Evolutionary conservation across 2,888 invertebrate genomes (phyloP).

Genomic region (Thyatira batis): DNA sequence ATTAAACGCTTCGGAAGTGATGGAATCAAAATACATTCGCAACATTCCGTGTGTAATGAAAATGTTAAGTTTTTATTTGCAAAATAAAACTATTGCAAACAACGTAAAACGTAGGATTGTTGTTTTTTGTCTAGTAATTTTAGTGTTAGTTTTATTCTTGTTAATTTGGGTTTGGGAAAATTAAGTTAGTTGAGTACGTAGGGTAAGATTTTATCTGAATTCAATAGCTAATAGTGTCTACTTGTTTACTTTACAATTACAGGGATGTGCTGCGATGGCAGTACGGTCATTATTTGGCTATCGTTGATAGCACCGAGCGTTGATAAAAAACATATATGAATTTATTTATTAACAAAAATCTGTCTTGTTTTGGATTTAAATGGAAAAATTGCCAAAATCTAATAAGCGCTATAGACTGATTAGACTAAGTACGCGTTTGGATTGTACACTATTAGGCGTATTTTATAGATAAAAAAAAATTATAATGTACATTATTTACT

Average conservation of each 20-base stretch:
- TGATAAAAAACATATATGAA: conserved; percentile 58
- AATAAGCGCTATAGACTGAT: conserved; percentile 82
- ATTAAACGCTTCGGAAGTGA: conserved; percentile 45
- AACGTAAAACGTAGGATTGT: conserved; percentile 71
- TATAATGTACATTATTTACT: conserved; percentile 76
- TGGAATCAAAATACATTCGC: conserved; percentile 64
- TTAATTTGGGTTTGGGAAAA: conserved; percentile 81
- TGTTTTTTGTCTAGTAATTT: conserved; percentile 77
- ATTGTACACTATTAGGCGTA: conserved; percentile 82
- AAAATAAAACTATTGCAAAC: conserved; percentile 60
- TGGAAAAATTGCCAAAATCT: conserved; percentile 72
- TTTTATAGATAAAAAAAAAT: conserved; percentile 70
- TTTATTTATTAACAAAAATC: conserved; percentile 57
- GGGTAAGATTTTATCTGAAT: conserved; percentile 79
- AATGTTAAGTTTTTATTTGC: conserved; percentile 81
- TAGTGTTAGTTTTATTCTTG: conserved; percentile 75
- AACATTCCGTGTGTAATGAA: conserved; percentile 70
- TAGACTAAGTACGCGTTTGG: conserved; percentile 79
- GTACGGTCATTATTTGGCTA: conserved; percentile 61
- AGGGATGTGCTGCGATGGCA: conserved; percentile 80
- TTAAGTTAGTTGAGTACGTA: conserved; percentile 78
- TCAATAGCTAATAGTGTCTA: conserved; percentile 72
- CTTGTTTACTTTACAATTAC: conserved; percentile 76
- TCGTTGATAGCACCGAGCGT: conserved; percentile 22
- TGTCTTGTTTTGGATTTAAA: conserved; percentile 42